phyloP scores from a whole-genome alignment of 2,113 vertebrate species.

The Cochlearius cochlearius region DNA sequence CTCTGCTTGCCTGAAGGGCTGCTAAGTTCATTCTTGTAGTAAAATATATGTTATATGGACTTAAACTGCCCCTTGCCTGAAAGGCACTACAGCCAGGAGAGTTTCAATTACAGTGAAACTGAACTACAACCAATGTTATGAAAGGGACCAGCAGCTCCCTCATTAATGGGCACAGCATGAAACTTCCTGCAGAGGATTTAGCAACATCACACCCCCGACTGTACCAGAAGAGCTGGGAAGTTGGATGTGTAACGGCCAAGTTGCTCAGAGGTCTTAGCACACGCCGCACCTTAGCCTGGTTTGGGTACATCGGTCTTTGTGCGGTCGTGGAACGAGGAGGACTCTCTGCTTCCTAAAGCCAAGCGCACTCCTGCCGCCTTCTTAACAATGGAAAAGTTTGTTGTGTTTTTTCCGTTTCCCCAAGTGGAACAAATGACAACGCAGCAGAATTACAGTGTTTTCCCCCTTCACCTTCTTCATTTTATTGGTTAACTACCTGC shows the following conservation, averaged over 20 bases:
- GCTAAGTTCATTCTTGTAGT: not conserved
- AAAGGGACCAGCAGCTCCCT: not conserved
- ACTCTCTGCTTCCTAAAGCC: not conserved
- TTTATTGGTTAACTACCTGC: not conserved
- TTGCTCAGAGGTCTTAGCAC: not conserved
- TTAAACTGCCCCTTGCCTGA: not conserved
- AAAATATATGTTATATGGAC: not conserved
- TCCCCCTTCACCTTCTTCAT: not conserved
- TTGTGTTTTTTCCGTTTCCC: rapidly evolving
- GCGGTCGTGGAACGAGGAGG: rapidly evolving
- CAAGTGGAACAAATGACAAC: not conserved
- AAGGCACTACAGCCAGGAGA: not conserved
- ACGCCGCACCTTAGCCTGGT: not conserved
- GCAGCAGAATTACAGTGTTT: not conserved
- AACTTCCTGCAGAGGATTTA: not conserved
- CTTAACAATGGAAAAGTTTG: not conserved
- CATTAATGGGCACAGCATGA: not conserved
- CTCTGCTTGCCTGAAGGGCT: not conserved
- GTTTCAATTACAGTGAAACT: not conserved
- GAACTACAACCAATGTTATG: constrained; percentile 15
- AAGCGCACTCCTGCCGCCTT: rapidly evolving
- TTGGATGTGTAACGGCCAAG: no score
- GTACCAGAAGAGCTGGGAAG: not conserved
- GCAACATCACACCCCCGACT: not conserved
- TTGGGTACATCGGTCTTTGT: rapidly evolving